Conservation (phyloP, 1,140 invertebrate genomes). For the Polypedilum pembai region DNA sequence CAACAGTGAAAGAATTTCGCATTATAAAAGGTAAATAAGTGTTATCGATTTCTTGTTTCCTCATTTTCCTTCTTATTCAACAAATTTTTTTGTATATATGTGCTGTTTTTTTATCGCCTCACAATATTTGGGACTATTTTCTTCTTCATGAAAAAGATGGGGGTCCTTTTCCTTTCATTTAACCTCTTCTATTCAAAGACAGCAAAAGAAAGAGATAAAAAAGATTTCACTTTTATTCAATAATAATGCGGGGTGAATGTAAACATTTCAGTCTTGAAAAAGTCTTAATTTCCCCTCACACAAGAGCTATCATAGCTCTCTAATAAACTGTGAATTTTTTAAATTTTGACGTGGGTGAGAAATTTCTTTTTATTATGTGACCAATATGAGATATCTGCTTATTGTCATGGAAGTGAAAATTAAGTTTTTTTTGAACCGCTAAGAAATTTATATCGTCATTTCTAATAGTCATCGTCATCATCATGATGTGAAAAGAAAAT, state of each 20-base stretch:
- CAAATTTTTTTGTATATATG: too few species aligned
- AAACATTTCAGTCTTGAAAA: neutral
- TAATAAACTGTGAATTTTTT: slow-evolving; percentile 9
- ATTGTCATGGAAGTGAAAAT: neutral
- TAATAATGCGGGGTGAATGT: neutral
- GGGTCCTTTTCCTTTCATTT: too few species aligned
- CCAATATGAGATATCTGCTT: neutral
- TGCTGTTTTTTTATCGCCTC: neutral
- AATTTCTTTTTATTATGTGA: too few species aligned
- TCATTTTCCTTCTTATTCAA: neutral
- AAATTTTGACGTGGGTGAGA: too few species aligned
- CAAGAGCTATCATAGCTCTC: too few species aligned
- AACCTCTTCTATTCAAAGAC: too few species aligned
- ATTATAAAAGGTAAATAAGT: slow-evolving; percentile 19
- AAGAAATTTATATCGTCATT: neutral
- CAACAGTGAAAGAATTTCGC: neutral
- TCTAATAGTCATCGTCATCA: neutral
- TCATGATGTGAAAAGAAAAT: neutral
- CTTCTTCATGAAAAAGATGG: neutral
- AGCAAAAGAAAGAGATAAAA: too few species aligned
- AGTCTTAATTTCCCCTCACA: neutral
- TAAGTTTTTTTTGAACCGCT: neutral
- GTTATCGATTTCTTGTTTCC: neutral
- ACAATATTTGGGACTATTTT: neutral
- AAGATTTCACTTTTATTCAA: too few species aligned